Conservation (phyloP, 2,113 vertebrate genomes). For the Calypte anna region DNA sequence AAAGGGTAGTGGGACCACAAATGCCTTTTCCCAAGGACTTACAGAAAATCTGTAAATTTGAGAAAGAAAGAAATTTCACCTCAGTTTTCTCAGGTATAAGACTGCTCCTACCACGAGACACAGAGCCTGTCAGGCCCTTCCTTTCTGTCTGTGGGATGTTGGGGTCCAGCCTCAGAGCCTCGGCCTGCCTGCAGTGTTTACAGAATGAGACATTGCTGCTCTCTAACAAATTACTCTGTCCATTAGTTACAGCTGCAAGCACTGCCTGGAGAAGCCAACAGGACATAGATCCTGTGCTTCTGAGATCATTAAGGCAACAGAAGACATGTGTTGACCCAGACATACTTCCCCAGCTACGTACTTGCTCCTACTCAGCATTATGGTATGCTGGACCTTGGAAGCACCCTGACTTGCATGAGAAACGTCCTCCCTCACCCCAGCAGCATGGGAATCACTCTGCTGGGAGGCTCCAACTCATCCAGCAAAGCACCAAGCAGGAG, state of each 20-base stretch:
- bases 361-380: constrained; percentile 58
- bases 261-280: background rate
- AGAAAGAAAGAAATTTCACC: background rate
- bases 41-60: background rate
- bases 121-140: background rate
- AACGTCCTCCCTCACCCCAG: constrained; percentile 57
- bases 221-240: background rate
- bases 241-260: background rate
- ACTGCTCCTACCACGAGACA: background rate
- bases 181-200: rapidly evolving
- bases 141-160: rapidly evolving
- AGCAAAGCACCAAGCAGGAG: background rate
- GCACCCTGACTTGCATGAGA: constrained; percentile 55
- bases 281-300: constrained; percentile 47
- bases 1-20: background rate
- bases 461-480: background rate
- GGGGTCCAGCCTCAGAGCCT: rapidly evolving
- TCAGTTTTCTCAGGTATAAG: background rate
- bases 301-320: constrained; percentile 61
- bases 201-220: background rate
- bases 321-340: constrained; percentile 71
- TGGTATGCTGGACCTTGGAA: constrained; percentile 70
- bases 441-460: constrained; percentile 41
- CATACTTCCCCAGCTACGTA: constrained; percentile 70
- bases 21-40: background rate